Percentiles rank a stretch among this genome's conserved stretches.
These are phyloP conservation scores for Microchirus variegatus DNA, from an alignment of 2,797 vertebrate species.

Conservation along the genomic window DNA sequence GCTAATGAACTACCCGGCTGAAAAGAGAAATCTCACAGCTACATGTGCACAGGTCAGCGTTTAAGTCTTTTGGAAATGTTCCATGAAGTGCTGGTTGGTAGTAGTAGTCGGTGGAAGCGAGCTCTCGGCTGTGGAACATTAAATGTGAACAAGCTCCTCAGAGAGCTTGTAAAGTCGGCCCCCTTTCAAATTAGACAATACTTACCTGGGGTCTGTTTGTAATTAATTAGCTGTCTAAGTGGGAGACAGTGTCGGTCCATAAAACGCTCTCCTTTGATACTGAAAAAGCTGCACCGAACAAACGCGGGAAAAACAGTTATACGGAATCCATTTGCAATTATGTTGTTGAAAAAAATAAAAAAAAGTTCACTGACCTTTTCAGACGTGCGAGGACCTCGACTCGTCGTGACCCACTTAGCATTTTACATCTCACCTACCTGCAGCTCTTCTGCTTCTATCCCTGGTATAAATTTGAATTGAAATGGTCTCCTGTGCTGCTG, in stretches of 20 bases:
- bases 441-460: neutral
- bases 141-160: constrained; percentile 9
- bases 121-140: constrained; percentile 3
- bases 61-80: neutral
- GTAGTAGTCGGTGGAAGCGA: neutral
- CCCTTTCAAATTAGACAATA: constrained; percentile 13
- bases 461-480: constrained; percentile 41
- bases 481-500: constrained; percentile 37
- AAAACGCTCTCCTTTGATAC: neutral
- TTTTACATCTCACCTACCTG: constrained; percentile 11
- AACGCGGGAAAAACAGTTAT: neutral
- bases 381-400: neutral
- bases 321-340: neutral
- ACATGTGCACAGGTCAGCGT: neutral
- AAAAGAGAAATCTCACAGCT: neutral
- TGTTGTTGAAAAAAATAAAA: neutral
- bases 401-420: constrained; percentile 20
- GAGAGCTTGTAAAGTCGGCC: constrained; percentile 8
- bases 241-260: neutral
- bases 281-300: neutral
- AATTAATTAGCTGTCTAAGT: neutral
- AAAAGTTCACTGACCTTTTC: neutral
- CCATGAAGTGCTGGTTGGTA: neutral
- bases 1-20: too few relatives aligned
- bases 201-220: constrained; percentile 21